A percentile compares a stretch with the other conserved stretches of the same genome.
Conservation (phyloP, 92 coral and sea anemone genomes). For the Palythoa heliodiscus region DNA sequence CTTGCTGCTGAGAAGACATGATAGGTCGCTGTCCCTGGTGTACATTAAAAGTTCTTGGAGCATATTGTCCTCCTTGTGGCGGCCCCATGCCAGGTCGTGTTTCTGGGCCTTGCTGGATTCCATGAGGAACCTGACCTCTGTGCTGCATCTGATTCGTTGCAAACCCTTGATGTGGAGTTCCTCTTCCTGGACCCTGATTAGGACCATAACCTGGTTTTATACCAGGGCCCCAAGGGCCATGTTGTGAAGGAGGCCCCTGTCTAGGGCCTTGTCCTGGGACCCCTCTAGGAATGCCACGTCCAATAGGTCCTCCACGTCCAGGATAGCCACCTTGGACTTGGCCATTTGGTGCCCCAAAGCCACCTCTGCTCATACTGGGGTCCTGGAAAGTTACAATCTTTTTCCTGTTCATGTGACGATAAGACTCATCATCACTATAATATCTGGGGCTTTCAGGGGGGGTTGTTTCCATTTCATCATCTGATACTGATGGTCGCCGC, state of each 20-base stretch:
- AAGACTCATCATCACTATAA: conserved; percentile 83
- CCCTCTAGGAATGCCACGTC: conserved; percentile 44
- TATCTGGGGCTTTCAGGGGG: conserved; percentile 80
- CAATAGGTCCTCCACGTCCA: conserved; percentile 32
- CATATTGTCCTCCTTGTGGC: conserved; percentile 63
- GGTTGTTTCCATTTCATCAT: conserved; percentile 91
- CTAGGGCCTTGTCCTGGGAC: conserved; percentile 45
- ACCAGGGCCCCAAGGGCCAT: conserved; percentile 35
- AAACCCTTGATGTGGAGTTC: conserved; percentile 45
- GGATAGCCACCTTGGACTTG: conserved; percentile 45
- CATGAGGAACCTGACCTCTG: conserved; percentile 30
- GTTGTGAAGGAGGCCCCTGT: conserved; percentile 39
- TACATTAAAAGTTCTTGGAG: conserved; percentile 48
- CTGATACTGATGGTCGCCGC: conserved; percentile 95
- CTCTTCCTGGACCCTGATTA: conserved; percentile 63
- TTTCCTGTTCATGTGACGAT: conserved; percentile 62
- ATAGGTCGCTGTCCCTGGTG: conserved; percentile 70
- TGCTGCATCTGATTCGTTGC: conserved; percentile 13
- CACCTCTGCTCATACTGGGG: conserved; percentile 44
- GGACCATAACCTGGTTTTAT: conserved; percentile 50
- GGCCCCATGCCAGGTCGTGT: conserved; percentile 55
- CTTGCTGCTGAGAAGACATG: conserved; percentile 69
- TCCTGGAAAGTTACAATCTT: conserved; percentile 82
- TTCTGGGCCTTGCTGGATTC: conserved; percentile 35
- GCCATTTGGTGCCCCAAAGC: conserved; percentile 22